Conservation (phyloP, 1,140 invertebrate species). For the Olivierus martensii region DNA sequence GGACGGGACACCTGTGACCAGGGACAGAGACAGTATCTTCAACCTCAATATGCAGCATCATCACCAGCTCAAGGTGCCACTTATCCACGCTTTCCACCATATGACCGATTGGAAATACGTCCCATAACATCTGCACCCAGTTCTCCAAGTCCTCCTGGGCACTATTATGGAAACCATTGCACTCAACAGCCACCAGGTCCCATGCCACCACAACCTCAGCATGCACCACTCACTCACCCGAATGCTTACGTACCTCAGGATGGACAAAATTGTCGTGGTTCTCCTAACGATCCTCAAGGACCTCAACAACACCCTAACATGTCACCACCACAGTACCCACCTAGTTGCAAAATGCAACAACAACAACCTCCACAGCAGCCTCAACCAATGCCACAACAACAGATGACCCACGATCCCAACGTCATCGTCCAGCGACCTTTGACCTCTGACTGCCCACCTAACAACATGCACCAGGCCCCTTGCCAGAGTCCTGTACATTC, state of each 20-base stretch:
- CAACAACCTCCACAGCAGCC: conserved; percentile 26
- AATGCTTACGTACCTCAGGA: conserved; percentile 16
- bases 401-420: conserved; percentile 30
- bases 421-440: conserved; percentile 29
- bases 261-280: conserved; percentile 13
- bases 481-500: conserved; percentile 37
- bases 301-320: conserved; percentile 11
- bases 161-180: conserved; percentile 35
- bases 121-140: conserved; percentile 45
- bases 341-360: conserved; percentile 20
- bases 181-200: conserved; percentile 15
- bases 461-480: conserved; percentile 40
- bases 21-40: conserved; percentile 40
- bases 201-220: conserved; percentile 17
- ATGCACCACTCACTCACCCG: conserved; percentile 12
- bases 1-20: conserved; percentile 37
- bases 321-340: conserved; percentile 4
- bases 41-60: conserved; percentile 14
- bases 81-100: conserved; percentile 82
- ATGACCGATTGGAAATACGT: conserved; percentile 70
- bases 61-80: conserved; percentile 15
- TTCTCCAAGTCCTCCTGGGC: conserved; percentile 19
- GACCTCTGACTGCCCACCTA: conserved; percentile 7
- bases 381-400: conserved; percentile 20
- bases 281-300: conserved; percentile 6